A percentile compares a stretch with the other conserved stretches of the same genome.
phyloP scores from a whole-genome alignment of 2,888 invertebrate species.

The Tenthredo notha region DNA sequence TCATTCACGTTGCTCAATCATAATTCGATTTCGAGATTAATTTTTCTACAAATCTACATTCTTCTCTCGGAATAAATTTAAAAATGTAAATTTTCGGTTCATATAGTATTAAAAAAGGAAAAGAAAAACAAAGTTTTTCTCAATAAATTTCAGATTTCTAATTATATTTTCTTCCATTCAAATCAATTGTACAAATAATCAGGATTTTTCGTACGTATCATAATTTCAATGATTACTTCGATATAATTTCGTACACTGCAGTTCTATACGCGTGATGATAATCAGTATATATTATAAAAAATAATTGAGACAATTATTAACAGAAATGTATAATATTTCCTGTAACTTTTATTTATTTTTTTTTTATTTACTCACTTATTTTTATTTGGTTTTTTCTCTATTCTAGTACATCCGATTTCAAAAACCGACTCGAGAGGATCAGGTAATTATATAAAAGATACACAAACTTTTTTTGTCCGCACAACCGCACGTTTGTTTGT shows the following conservation, averaged over 20 bases:
- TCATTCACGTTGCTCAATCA: not conserved
- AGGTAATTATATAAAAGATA: constrained; percentile 60
- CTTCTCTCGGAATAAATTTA: not conserved
- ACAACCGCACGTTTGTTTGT: constrained; percentile 24
- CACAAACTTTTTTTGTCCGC: constrained; percentile 48
- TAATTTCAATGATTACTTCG: too few relatives aligned
- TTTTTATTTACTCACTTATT: constrained; percentile 9
- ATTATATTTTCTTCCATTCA: too few relatives aligned
- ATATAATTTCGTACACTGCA: too few relatives aligned
- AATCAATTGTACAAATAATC: too few relatives aligned
- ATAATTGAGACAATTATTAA: too few relatives aligned
- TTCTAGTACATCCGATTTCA: constrained; percentile 48
- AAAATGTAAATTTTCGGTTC: not conserved
- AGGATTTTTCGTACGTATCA: too few relatives aligned
- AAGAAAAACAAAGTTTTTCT: not conserved
- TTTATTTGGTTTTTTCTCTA: constrained; percentile 5
- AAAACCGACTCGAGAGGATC: constrained; percentile 51
- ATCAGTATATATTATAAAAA: too few relatives aligned
- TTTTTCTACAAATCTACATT: not conserved
- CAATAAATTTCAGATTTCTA: not conserved
- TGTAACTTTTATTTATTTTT: not conserved
- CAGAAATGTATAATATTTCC: too few relatives aligned
- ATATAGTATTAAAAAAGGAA: not conserved
- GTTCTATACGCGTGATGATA: too few relatives aligned
- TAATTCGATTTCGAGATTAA: not conserved